phyloP scores from a whole-genome alignment of 2,888 invertebrate genomes.

The Harpalus rufipes region DNA sequence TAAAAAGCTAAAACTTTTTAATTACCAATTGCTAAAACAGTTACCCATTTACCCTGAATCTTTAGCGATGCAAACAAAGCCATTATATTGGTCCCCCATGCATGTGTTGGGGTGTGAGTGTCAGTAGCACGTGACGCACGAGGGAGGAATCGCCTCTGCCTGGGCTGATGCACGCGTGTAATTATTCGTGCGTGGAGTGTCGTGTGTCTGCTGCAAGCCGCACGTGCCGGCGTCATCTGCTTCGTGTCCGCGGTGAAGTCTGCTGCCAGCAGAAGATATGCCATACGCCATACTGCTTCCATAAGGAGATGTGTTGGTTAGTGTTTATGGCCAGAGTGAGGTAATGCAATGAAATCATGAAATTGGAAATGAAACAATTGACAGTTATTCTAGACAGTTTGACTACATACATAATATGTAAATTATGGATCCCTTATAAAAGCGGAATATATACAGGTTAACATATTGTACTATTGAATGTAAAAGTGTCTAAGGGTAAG shows the following conservation, averaged over 20 bases:
- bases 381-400: too few species aligned
- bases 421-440: too few species aligned
- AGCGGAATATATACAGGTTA: too few species aligned
- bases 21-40: background rate
- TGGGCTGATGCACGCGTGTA: slow-evolving; percentile 9
- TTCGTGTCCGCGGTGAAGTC: slow-evolving; percentile 27
- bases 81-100: too few species aligned
- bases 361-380: too few species aligned
- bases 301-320: too few species aligned
- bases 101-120: slow-evolving; percentile 24
- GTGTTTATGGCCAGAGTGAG: background rate
- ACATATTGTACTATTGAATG: too few species aligned
- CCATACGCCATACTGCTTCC: background rate
- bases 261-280: background rate
- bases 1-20: background rate
- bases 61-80: too few species aligned
- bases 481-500: too few species aligned
- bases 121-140: slow-evolving; percentile 22
- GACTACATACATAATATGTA: too few species aligned
- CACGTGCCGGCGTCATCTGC: slow-evolving; percentile 48
- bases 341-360: too few species aligned
- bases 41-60: background rate
- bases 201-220: background rate
- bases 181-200: slow-evolving; percentile 36
- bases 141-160: slow-evolving; percentile 2